Base-by-base conservation (phyloP, 2,113 vertebrate species). In the Porphyrio hochstetteri region DNA sequence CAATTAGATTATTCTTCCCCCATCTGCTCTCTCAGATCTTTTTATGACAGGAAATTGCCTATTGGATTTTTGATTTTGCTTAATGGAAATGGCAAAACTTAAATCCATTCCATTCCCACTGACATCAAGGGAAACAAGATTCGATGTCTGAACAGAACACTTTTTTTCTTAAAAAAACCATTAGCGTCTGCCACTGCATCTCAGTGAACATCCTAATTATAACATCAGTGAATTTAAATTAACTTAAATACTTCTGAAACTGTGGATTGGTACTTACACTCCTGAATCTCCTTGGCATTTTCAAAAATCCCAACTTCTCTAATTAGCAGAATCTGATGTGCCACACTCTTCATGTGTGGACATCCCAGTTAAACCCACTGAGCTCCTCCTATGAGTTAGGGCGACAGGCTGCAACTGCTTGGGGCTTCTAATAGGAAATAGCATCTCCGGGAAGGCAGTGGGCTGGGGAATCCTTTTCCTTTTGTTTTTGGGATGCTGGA, bases 381-480 rank as follows among this genome's bases (percentile, higher is more conserved):
- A 85, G 42, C 63, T 70, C 40, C 21, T 33, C 18, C 2, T 5
- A 23, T 0, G 4, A 68, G 23, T 40, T 23, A 46, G 24, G 67
- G 46, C 1, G 8, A 28, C 21, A 76, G 40, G 10, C n/a, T n/a
- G 25, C 15, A 77, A 67, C 19, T n/a, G 31, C 36, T 10, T 18
- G 17, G 56, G 23, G 35, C n/a, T 71, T 85, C 36, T 53, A n/a
- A 53, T 1, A 71, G 67, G 25, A 69, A 78, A 50, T 33, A 28
- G 55, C n/a, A 28, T 60, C 29, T 86, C 97, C 82, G 97, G 75
- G 29, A 95, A 95, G 72, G 93, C 92, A 91, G 71, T 93, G 87
- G 97, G 86, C 76, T 97, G 95, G 52, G 87, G 87, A 91, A 97
- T 93, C 80, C 92, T 98, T 93, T 96, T 97, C 35, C 90, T 97